Evolutionary conservation across 2,888 invertebrate species (phyloP).

Genomic region (Fragum fragum): DNA sequence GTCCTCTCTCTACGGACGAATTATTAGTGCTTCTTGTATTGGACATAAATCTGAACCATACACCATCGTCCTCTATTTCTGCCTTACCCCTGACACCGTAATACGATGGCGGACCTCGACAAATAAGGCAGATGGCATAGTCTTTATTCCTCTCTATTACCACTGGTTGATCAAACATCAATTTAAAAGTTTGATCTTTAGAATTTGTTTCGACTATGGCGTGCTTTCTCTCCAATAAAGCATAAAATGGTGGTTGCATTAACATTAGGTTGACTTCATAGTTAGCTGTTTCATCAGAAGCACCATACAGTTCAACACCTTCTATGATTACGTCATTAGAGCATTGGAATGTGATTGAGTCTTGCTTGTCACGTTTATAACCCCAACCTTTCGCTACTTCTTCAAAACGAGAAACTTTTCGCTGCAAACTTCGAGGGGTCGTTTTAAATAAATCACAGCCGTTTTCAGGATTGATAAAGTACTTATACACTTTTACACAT

Average conservation of each 20-base stretch:
- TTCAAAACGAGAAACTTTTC: conserved; percentile 42
- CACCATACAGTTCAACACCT: conserved; percentile 54
- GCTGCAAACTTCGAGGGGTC: conserved; percentile 31
- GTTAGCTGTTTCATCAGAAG: conserved; percentile 36
- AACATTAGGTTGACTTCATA: conserved; percentile 35
- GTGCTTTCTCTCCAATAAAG: conserved; percentile 12
- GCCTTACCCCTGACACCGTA: conserved; percentile 43
- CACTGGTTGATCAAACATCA: conserved; percentile 43
- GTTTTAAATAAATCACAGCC: conserved; percentile 27
- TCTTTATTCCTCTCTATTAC: conserved; percentile 31
- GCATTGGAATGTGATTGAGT: conserved; percentile 48
- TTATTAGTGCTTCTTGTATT: conserved; percentile 47
- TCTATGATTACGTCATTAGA: conserved; percentile 49
- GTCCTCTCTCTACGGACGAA: conserved; percentile 46
- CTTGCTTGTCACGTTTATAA: conserved; percentile 54
- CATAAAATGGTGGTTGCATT: conserved; percentile 31
- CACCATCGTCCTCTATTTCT: conserved; percentile 23
- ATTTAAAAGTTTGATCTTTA: conserved; percentile 46
- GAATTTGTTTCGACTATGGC: conserved; percentile 43
- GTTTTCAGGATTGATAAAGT: conserved; percentile 38
- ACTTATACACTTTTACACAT: conserved; percentile 82
- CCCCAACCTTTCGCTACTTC: conserved; percentile 51
- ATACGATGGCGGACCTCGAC: conserved; percentile 52
- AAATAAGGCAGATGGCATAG: conserved; percentile 32
- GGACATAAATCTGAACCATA: conserved; percentile 39